Base-by-base conservation (phyloP, 2,888 invertebrate species). In the Halictus quadricinctus region DNA sequence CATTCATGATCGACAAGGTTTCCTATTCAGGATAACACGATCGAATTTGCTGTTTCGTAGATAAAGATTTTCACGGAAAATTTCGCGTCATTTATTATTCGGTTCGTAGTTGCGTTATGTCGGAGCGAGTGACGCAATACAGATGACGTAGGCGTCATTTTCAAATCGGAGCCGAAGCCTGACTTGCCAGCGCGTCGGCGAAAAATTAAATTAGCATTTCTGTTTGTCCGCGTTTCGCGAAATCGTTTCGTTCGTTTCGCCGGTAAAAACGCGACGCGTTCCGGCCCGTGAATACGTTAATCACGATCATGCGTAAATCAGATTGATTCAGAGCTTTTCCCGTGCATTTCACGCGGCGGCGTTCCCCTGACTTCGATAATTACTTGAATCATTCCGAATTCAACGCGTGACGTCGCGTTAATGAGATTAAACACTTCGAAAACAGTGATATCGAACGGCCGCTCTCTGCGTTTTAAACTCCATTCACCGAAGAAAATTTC, bases 321-420 rank as follows among this genome's bases (percentile, higher is more conserved):
- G 80, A 79, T 78, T 81, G 79, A 88, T 75, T 81, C 76, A 70
- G 48, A 72, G 69, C 69, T 48, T 76, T 80, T 80, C n/a, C 66
- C 15, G 73, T 41, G 66, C 50, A 46, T 81, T 81, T 75, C 69
- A 66, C 76, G 48, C 77, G 64, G 77, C 76, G 50, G 78, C 75
- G 74, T 77, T 66, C 21, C 70, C n/a, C 79, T 73, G 81, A 83
- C 76, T 80, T 80, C 76, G 73, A 81, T 87, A 87, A 88, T 88
- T 87, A 80, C 82, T 85, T 46, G 76, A 69, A 60, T n/a, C 74
- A 76, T 54, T 81, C 58, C 48, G 64, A 69, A 73, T 80, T 58
- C 64, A 79, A 48, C 70, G 60, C 46, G 25, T 64, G 50, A 72
- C 76, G 80, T 29, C 81, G 13, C 36, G 64, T 46, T 78, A 83